These are phyloP conservation scores for Ceryle rudis DNA, from an alignment of 2,797 vertebrate species.

Conservation along the genomic window DNA sequence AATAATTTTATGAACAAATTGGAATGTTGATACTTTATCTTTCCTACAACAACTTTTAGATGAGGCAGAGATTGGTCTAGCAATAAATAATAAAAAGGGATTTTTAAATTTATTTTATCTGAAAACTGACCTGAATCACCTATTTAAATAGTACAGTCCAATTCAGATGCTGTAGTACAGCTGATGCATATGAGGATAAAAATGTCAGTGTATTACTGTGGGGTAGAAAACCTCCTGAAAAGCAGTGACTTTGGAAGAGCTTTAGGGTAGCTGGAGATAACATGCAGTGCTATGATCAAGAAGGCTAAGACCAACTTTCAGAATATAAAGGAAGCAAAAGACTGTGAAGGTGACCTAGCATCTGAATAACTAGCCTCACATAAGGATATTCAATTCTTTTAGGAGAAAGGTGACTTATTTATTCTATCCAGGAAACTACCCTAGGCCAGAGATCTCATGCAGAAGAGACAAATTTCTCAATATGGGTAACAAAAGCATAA, in stretches of 20 bases:
- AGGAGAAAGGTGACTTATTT: not conserved
- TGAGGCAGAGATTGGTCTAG: not conserved
- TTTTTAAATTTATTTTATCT: too few species aligned
- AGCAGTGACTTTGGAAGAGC: not conserved
- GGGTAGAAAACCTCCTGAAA: not conserved
- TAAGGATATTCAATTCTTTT: not conserved
- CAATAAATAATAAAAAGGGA: not conserved
- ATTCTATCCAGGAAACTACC: not conserved
- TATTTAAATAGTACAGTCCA: not conserved
- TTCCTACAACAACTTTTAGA: not conserved
- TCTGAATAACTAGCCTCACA: not conserved
- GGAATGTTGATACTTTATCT: not conserved
- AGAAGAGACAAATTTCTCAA: not conserved
- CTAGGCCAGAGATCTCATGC: not conserved
- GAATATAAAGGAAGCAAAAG: not conserved
- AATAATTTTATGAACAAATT: not conserved
- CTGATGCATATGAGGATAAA: not conserved
- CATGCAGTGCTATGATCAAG: not conserved
- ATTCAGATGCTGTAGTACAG: not conserved
- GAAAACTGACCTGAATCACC: not conserved
- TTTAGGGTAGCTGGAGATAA: not conserved
- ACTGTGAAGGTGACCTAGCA: not conserved
- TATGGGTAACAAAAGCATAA: not conserved
- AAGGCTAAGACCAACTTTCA: not conserved
- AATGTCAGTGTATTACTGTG: too few species aligned